Evolutionary conservation across 2,113 vertebrate species (phyloP).

Genomic region (Sardina pilchardus): DNA sequence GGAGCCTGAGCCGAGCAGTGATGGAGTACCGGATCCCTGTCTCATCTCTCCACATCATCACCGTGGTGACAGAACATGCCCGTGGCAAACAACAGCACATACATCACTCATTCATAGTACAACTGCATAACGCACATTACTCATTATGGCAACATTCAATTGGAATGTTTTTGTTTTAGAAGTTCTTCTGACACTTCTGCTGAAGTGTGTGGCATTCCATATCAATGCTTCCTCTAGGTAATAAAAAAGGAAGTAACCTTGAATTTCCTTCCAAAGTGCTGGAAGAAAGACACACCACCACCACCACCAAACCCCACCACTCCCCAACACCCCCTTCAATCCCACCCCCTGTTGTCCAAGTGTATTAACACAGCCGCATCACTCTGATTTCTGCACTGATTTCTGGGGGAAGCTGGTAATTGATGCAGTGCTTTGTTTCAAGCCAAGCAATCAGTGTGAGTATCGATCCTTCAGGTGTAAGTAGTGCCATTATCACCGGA

Average conservation of each 20-base stretch:
- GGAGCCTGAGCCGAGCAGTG: neutral
- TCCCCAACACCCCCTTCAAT: neutral
- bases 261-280: neutral
- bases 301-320: neutral
- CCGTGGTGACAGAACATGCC: neutral
- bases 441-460: slow-evolving; percentile 28
- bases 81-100: neutral
- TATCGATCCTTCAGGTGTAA: slow-evolving; percentile 36
- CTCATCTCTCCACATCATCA: neutral
- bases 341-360: neutral
- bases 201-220: neutral
- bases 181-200: neutral
- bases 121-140: neutral
- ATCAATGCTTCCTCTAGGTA: neutral
- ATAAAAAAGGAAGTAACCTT: neutral
- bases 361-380: slow-evolving; percentile 17
- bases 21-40: neutral
- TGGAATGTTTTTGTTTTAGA: neutral
- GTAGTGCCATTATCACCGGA: neutral
- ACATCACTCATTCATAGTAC: neutral
- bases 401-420: slow-evolving; percentile 22
- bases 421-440: slow-evolving; percentile 37
- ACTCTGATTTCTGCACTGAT: neutral
- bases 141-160: neutral
- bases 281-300: neutral